These are phyloP conservation scores for Lasioglossum malachurum DNA, from an alignment of 2,888 invertebrate genomes.

Conservation along the genomic window DNA sequence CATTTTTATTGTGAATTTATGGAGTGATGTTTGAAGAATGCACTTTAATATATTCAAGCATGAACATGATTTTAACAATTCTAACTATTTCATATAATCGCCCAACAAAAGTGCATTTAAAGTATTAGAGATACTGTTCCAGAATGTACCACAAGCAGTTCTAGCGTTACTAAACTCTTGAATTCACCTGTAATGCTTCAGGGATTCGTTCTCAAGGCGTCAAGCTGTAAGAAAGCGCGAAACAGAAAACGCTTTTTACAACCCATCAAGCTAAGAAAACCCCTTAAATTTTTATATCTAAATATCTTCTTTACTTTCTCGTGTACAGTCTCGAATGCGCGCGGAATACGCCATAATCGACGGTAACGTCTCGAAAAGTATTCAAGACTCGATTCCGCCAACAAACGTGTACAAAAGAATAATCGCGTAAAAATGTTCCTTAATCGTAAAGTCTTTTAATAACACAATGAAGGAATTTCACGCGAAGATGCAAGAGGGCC, in stretches of 20 bases:
- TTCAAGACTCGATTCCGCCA: background rate
- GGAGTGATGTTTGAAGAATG: background rate
- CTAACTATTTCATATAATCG: background rate
- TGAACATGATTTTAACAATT: background rate
- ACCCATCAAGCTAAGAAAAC: background rate
- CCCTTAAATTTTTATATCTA: background rate
- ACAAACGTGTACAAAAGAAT: constrained; percentile 48
- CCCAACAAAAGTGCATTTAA: background rate
- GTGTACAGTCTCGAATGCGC: background rate
- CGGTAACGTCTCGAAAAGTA: background rate
- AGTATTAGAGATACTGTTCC: background rate
- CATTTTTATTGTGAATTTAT: too few species aligned
- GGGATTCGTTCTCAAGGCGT: background rate
- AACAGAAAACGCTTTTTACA: background rate
- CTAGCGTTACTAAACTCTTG: background rate
- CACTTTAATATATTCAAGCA: background rate
- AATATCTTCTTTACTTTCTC: constrained; percentile 1
- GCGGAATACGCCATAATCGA: background rate
- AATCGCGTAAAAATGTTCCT: constrained; percentile 58
- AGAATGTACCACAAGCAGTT: background rate
- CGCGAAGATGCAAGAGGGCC: constrained; percentile 47
- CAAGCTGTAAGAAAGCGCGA: background rate
- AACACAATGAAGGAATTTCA: constrained; percentile 60
- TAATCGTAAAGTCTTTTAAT: constrained; percentile 59
- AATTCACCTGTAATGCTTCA: background rate